phyloP scores from a whole-genome alignment of 2,888 invertebrate genomes.

The Sylvicola cinctus region DNA sequence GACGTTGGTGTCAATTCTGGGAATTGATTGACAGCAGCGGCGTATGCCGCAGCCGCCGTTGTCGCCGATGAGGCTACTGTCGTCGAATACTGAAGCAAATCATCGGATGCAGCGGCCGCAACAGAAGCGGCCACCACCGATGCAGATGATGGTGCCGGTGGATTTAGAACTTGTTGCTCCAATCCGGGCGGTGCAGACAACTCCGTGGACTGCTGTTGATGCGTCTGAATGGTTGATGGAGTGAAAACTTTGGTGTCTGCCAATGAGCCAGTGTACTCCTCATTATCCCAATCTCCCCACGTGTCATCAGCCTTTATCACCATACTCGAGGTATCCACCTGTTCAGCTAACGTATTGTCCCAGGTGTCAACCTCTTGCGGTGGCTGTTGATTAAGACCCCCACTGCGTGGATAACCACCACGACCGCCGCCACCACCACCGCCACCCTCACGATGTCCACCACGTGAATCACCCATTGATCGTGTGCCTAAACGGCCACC shows the following conservation, averaged over 20 bases:
- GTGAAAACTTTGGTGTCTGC: slow-evolving; percentile 88
- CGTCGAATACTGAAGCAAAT: slow-evolving; percentile 16
- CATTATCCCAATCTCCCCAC: slow-evolving; percentile 66
- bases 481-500: slow-evolving; percentile 14
- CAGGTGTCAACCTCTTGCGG: slow-evolving; percentile 32
- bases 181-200: slow-evolving; percentile 25
- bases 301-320: slow-evolving; percentile 25
- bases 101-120: slow-evolving; percentile 15
- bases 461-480: slow-evolving; percentile 4
- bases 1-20: slow-evolving; percentile 22
- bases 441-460: slow-evolving; percentile 1
- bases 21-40: slow-evolving; percentile 15
- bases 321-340: background rate
- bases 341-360: slow-evolving; percentile 25
- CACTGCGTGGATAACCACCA: slow-evolving; percentile 11
- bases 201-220: slow-evolving; percentile 12
- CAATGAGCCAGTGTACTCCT: slow-evolving; percentile 86
- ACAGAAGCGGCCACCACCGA: too few species aligned
- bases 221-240: slow-evolving; percentile 31
- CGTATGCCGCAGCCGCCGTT: slow-evolving; percentile 13
- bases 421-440: slow-evolving; percentile 11
- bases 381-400: slow-evolving; percentile 13
- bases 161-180: slow-evolving; percentile 22
- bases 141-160: slow-evolving; percentile 12
- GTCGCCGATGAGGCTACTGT: slow-evolving; percentile 16